Conservation (phyloP, 92 coral and sea anemone genomes). For the Isaurus tuberculatus region DNA sequence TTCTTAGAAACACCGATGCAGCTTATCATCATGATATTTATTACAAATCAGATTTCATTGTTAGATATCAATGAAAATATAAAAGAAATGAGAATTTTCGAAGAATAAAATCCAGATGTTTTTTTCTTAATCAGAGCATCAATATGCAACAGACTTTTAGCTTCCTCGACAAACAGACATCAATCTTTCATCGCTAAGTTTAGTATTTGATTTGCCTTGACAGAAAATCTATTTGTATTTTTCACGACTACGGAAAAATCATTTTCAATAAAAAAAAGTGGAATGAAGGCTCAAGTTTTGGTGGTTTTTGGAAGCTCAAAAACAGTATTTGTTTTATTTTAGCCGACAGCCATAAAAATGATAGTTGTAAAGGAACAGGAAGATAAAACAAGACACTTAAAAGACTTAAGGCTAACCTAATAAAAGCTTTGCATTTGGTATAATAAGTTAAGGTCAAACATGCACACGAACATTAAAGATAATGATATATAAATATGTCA, state of each 20-base stretch:
- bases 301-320: not conserved
- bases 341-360: not conserved
- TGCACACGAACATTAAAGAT: not conserved
- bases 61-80: not conserved
- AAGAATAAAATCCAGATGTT: not conserved
- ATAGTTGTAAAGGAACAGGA: not conserved
- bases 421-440: not conserved
- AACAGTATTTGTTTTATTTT: not conserved
- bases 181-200: not conserved
- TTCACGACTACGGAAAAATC: not conserved
- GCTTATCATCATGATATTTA: too few relatives aligned
- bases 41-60: too few relatives aligned
- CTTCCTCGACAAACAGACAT: not conserved
- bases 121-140: too few relatives aligned
- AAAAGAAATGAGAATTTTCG: not conserved
- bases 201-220: not conserved
- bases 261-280: too few relatives aligned
- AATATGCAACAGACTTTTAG: too few relatives aligned
- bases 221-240: not conserved
- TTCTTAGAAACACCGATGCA: too few relatives aligned
- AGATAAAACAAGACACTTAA: not conserved
- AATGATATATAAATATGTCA: not conserved
- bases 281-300: not conserved
- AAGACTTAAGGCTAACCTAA: not conserved
- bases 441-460: not conserved